A percentile compares a stretch with the other conserved stretches of the same genome.
phyloP scores from a whole-genome alignment of 2,113 vertebrate genomes.

The Gobius niger region DNA sequence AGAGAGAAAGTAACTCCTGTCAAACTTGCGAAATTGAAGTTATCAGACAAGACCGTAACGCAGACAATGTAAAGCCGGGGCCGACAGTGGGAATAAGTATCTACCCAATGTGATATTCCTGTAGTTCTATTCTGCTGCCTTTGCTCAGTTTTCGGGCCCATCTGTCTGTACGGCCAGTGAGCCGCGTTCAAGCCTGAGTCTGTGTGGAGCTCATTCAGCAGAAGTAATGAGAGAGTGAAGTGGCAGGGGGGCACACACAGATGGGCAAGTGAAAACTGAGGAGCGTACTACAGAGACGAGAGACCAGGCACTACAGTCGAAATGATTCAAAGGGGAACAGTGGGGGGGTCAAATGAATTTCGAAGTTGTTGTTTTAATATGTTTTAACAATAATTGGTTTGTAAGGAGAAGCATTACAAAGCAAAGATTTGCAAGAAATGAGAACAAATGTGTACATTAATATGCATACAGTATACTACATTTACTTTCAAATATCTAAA shows the following conservation, averaged over 20 bases:
- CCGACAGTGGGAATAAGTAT: conserved; percentile 7
- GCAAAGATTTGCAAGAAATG: not conserved
- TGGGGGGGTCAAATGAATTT: conserved; percentile 29
- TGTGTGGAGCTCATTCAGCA: conserved; percentile 39
- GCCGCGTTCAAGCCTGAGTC: conserved; percentile 20
- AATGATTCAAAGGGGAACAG: conserved; percentile 34
- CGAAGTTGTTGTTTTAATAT: conserved; percentile 21
- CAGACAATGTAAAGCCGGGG: not conserved
- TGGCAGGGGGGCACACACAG: conserved; percentile 24
- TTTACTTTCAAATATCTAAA: not conserved
- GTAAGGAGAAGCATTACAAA: not conserved
- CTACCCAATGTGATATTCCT: conserved; percentile 24
- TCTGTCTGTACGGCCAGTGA: conserved; percentile 41
- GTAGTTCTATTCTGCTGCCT: conserved; percentile 22
- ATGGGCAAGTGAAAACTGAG: conserved; percentile 38
- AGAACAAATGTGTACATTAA: too few species aligned
- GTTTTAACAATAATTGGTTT: conserved; percentile 10
- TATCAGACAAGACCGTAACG: conserved; percentile 5
- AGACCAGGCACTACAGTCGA: conserved; percentile 21
- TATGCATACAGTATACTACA: not conserved
- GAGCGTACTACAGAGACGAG: conserved; percentile 32
- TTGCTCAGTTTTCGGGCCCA: conserved; percentile 27
- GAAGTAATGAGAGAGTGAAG: conserved; percentile 41
- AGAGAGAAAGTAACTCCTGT: conserved; percentile 18
- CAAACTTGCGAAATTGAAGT: not conserved